These are phyloP conservation scores for Suricata suricatta DNA, from an alignment of 2,113 vertebrate genomes.

Conservation along the genomic window DNA sequence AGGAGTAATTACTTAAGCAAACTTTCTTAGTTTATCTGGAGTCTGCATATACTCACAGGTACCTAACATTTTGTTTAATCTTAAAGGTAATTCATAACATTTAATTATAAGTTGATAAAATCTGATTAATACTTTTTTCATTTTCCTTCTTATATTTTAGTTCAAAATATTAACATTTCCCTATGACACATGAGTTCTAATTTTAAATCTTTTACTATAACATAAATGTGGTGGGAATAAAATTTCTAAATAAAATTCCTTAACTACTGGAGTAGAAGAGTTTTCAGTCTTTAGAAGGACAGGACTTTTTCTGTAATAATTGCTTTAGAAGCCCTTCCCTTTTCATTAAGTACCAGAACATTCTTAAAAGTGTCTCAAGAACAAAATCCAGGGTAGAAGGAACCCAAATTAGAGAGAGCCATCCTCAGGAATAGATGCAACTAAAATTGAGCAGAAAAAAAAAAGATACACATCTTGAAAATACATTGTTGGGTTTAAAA, in stretches of 20 bases:
- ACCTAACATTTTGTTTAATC: constrained; percentile 38
- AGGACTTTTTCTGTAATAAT: background rate
- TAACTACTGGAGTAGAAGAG: background rate
- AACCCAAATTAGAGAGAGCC: background rate
- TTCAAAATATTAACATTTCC: background rate
- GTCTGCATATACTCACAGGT: background rate
- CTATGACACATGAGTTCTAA: background rate
- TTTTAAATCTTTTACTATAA: background rate
- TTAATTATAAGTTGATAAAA: constrained; percentile 58
- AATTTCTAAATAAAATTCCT: background rate
- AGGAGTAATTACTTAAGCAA: background rate
- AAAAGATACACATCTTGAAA: background rate
- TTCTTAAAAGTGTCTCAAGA: background rate
- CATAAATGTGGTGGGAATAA: background rate
- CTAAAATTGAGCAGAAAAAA: background rate
- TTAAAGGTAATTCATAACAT: constrained; percentile 40
- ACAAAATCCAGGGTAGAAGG: background rate
- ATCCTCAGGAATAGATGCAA: background rate
- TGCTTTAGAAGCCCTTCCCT: background rate
- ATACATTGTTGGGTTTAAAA: background rate
- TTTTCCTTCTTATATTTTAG: background rate
- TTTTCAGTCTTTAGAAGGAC: background rate
- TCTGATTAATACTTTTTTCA: background rate
- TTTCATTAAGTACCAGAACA: background rate
- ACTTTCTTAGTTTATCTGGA: background rate